Conservation (phyloP, 2,888 invertebrate genomes). For the Octonoba sinensis region DNA sequence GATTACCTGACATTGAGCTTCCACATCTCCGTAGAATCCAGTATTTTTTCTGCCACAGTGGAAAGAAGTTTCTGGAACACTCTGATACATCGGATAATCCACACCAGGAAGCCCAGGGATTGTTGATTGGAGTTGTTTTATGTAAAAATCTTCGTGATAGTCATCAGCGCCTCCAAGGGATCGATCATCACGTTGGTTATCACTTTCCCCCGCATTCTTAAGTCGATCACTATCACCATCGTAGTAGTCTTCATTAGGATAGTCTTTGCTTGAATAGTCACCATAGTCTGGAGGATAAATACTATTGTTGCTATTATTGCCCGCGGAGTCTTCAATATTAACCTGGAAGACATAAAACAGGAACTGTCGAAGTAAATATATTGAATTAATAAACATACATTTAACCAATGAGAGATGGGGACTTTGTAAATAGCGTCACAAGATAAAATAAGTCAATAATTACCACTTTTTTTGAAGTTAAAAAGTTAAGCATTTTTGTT, state of each 20-base stretch:
- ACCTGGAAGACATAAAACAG: neutral
- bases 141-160: neutral
- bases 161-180: neutral
- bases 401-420: neutral
- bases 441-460: no score
- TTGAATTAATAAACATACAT: neutral
- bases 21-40: conserved; percentile 66
- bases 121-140: conserved; percentile 41
- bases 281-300: conserved; percentile 27
- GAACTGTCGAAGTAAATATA: neutral
- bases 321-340: neutral
- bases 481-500: no score
- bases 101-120: conserved; percentile 79
- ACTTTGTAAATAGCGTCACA: no score
- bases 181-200: neutral
- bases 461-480: no score
- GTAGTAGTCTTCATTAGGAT: conserved; percentile 35
- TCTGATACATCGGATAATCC: conserved; percentile 77
- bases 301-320: neutral
- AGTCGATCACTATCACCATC: neutral
- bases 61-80: conserved; percentile 66
- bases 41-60: conserved; percentile 63
- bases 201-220: neutral
- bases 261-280: conserved; percentile 38
- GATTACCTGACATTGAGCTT: conserved; percentile 65